Evolutionary conservation across 1,140 invertebrate genomes (phyloP), one percentile per base, ranked within the genome.

Genomic region (Aethina tumida): DNA sequence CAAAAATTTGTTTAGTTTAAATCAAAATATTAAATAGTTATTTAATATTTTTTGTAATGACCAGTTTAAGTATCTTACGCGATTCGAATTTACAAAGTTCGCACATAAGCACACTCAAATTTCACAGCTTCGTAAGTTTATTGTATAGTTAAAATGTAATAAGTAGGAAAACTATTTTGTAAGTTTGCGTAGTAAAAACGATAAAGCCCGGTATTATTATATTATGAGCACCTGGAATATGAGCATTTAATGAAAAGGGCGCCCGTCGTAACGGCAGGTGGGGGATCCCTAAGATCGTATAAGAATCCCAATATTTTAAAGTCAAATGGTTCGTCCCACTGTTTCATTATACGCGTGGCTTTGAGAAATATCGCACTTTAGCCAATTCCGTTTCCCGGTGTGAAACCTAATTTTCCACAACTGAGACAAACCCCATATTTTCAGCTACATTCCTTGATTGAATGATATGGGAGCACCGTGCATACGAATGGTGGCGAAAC

Each of bases 391-490:
- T 43, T 45, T 41, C 35, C 39, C 36, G 43, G 40, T 30, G 41
- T 42, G 41, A 43, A 52, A 52, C 46, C 50, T 49, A 52, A 52
- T 52, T 52, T 52, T 38, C 38, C 35, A 37, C 45, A 37, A 42
- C 50, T 49, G 47, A 52, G 47, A 52, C 50, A 52, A 52, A 52
- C 50, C 47, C 49, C 46, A 51, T 51, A 49, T 51, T 51, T 52
- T 47, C 50, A 43, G 46, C 47, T 49, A 49, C 50, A 49, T 49
- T 52, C 40, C 50, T 49, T 52, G 50, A 52, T 52, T 52, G 50
- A 52, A 52, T 52, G 50, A 49, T 52, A 52, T 52, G 47, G 47
- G 41, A 40, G 46, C 32, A 28, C 29, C 39, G 32, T 25, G 5
- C 28, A 3, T 29, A 38, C 25, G 35, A 29, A 30, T 13, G 12